Evolutionary conservation across 2,797 vertebrate genomes (phyloP).

Genomic region (Saxicola maurus): DNA sequence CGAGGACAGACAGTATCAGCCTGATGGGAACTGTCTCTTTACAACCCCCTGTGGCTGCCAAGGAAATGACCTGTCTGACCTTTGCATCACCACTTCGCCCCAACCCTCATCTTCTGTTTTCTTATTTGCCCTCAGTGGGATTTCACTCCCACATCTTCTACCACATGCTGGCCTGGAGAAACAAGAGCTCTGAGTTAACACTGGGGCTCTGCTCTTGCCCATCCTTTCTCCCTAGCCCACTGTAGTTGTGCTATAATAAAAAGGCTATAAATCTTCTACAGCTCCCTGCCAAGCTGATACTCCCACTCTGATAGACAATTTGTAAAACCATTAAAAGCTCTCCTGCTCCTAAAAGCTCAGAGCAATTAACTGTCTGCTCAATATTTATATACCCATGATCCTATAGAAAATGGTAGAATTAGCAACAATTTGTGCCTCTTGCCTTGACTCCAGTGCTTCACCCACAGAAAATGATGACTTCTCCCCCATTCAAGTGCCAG

Average conservation of each 20-base stretch:
- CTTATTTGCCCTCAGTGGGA: not conserved
- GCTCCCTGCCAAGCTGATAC: not conserved
- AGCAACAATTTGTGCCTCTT: not conserved
- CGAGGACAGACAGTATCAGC: not conserved
- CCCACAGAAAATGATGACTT: fast-evolving
- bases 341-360: not conserved
- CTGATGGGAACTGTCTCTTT: not conserved
- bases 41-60: not conserved
- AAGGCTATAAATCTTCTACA: not conserved
- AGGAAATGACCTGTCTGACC: not conserved
- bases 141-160: not conserved
- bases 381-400: not conserved
- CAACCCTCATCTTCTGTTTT: not conserved
- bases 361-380: not conserved
- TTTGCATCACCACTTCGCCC: not conserved
- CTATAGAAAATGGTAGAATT: not conserved
- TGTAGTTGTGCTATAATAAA: not conserved
- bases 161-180: not conserved
- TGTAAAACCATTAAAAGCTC: not conserved
- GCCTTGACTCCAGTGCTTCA: not conserved
- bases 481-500: not conserved
- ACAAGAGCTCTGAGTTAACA: not conserved
- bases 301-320: not conserved
- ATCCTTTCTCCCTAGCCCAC: not conserved
- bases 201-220: not conserved